phyloP scores from a whole-genome alignment of 2,888 invertebrate species.

The Dorcus parallelipipedus region DNA sequence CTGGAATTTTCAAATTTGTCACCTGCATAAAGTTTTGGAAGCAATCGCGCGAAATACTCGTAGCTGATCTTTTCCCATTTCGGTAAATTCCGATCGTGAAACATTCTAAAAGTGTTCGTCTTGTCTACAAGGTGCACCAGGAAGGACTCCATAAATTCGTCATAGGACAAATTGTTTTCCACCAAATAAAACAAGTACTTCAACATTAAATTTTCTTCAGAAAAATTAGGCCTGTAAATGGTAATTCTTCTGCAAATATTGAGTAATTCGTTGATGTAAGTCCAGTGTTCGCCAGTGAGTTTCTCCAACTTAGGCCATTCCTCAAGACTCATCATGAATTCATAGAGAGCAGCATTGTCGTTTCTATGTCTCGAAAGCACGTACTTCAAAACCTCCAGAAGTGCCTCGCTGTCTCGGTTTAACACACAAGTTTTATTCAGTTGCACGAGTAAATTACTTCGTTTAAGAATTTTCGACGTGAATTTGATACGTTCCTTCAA shows the following conservation, averaged over 20 bases:
- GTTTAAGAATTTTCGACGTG: background rate
- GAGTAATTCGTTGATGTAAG: background rate
- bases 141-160: background rate
- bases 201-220: background rate
- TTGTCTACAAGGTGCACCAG: background rate
- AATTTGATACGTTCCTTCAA: conserved; percentile 4
- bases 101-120: background rate
- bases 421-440: conserved; percentile 1
- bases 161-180: background rate
- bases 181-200: background rate
- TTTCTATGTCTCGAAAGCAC: conserved; percentile 1
- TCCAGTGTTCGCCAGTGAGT: background rate
- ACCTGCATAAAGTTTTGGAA: background rate
- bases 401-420: background rate
- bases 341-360: background rate
- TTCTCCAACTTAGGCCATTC: background rate
- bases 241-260: background rate
- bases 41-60: background rate
- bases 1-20: background rate
- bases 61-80: background rate
- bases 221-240: too few species aligned
- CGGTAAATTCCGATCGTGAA: background rate
- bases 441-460: background rate
- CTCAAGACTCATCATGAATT: background rate
- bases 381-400: conserved; percentile 3